Evolutionary conservation across 92 coral and sea anemone species (phyloP).

Genomic region (Virgularia gustaviana): DNA sequence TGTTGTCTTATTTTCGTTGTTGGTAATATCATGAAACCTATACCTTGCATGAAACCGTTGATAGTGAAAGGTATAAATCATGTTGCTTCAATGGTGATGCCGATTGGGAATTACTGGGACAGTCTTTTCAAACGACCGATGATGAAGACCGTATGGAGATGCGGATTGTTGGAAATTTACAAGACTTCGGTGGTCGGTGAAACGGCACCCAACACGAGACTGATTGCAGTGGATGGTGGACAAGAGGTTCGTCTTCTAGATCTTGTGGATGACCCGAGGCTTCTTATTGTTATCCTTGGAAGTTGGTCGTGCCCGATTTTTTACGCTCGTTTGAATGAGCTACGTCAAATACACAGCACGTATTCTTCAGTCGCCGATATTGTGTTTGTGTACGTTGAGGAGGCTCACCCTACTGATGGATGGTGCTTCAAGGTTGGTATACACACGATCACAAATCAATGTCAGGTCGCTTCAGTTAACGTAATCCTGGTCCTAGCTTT

Average conservation of each 20-base stretch:
- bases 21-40: constrained; percentile 32
- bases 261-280: constrained; percentile 64
- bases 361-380: constrained; percentile 73
- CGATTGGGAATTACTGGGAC: constrained; percentile 72
- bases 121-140: constrained; percentile 66
- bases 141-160: constrained; percentile 50
- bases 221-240: constrained; percentile 69
- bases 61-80: constrained; percentile 54
- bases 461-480: too few species aligned
- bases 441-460: too few species aligned
- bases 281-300: constrained; percentile 82
- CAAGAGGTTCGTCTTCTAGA: constrained; percentile 64
- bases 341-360: constrained; percentile 61
- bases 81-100: constrained; percentile 62
- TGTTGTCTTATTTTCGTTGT: not conserved
- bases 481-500: too few species aligned
- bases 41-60: constrained; percentile 56
- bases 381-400: constrained; percentile 72
- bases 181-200: constrained; percentile 38
- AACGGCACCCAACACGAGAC: constrained; percentile 63
- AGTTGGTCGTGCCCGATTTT: constrained; percentile 86
- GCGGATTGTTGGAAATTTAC: constrained; percentile 43
- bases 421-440: constrained; percentile 92
- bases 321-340: constrained; percentile 63
- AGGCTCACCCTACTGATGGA: constrained; percentile 84